Evolutionary conservation across 2,113 vertebrate species (phyloP), one percentile per base, ranked within the genome.

Genomic region (Aepyceros melampus): DNA sequence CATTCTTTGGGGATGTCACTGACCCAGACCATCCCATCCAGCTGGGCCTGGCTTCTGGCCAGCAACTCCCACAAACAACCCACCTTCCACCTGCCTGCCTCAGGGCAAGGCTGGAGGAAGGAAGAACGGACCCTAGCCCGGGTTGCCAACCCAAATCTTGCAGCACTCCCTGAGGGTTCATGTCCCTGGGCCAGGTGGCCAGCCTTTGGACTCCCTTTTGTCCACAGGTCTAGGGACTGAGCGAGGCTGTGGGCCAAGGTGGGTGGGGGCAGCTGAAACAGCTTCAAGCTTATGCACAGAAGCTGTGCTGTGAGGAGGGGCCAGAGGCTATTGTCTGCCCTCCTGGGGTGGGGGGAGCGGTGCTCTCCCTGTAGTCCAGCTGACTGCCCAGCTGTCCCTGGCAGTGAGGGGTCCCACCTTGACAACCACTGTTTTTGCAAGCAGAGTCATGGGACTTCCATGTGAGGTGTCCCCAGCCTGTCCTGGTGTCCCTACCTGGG

Each of bases 21-120:
- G 0, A 98, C 98, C 97, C 97, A 97, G 84, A 99, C 98, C 81
- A 99, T 99, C 96, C 98, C 98, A 7, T 99, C 99, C 19, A 98
- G 98, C 55, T 99, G 98, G 0, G 99, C 99, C 98, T 99, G 99
- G 97, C 99, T 98, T 27, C 98, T 98, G 0, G 98, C 98, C 40
- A 98, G 98, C 95, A 99, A 98, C 79, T 99, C 96, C 0, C 91
- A 99, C 98, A 93, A 99, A 99, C 71, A 99, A 99, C 1, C 99
- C 98, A 4, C 99, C 98, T 0, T 99, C 98, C 71, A 99, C 96
- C 8, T 99, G 99, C 96, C 99, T 99, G 97, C 49, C 23, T 43
- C 47, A 60, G 36, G n/a, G 21, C 16, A 67, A 43, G 11, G n/a
- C 53, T 23, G 51, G 43, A 89, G 36, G 23, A 71, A 49, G 83